Conservation (phyloP, 2,888 invertebrate species). For the Arrhopalites spinosus region DNA sequence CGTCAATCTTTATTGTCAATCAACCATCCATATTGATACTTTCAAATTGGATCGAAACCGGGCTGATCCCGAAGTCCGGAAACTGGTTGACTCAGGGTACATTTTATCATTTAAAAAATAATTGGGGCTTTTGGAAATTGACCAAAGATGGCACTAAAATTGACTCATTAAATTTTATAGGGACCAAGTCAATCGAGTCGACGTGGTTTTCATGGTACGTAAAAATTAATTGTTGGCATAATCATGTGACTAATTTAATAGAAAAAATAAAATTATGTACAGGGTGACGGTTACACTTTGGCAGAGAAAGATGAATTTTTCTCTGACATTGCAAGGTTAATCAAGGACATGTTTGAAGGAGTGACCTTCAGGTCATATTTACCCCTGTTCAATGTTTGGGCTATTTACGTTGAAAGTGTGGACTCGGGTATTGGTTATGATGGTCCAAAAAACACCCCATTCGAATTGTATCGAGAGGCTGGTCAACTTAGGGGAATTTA, state of each 20-base stretch:
- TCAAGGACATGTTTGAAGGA: slow-evolving; percentile 51
- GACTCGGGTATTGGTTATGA: slow-evolving; percentile 54
- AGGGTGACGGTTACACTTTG: slow-evolving; percentile 43
- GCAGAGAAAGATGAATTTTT: slow-evolving; percentile 34
- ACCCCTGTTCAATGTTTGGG: slow-evolving; percentile 53
- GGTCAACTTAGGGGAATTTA: slow-evolving; percentile 51
- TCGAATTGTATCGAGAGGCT: slow-evolving; percentile 43
- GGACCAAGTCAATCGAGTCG: slow-evolving; percentile 46
- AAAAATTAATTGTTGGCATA: background rate
- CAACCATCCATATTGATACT: background rate
- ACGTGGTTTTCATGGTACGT: slow-evolving; percentile 52
- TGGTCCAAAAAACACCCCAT: slow-evolving; percentile 47
- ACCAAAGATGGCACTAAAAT: too few relatives aligned
- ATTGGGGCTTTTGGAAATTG: too few relatives aligned
- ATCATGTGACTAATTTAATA: background rate
- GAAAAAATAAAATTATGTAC: too few relatives aligned
- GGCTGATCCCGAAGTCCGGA: slow-evolving; percentile 41
- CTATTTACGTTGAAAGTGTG: slow-evolving; percentile 44
- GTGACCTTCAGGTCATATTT: slow-evolving; percentile 47
- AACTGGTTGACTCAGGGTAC: slow-evolving; percentile 47
- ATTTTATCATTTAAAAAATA: too few relatives aligned
- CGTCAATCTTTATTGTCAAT: slow-evolving; percentile 39
- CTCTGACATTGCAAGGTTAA: slow-evolving; percentile 43
- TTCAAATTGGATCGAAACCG: background rate
- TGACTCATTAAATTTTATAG: background rate